Evolutionary conservation across 23 tunicate species (phyloP).

Genomic region (Pegea sp.): DNA sequence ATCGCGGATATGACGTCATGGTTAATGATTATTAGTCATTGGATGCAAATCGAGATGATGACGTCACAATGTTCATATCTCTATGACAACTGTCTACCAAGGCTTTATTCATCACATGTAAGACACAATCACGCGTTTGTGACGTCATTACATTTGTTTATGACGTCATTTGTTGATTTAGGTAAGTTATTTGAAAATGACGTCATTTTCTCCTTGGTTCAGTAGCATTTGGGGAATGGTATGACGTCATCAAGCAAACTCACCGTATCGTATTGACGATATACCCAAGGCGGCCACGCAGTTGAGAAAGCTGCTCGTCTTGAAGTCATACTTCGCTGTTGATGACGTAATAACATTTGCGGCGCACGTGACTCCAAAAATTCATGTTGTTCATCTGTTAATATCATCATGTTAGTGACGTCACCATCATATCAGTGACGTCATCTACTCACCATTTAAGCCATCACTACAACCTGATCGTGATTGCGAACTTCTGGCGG

Average conservation of each 20-base stretch:
- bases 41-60: no score
- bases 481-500: background rate
- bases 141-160: background rate
- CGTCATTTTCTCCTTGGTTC: slow-evolving; percentile 25
- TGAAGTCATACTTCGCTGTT: background rate
- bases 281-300: slow-evolving; percentile 39
- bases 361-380: no score
- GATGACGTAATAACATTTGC: no score
- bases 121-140: background rate
- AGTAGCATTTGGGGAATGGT: slow-evolving; percentile 28
- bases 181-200: slow-evolving; percentile 8
- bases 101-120: slow-evolving; percentile 16
- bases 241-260: slow-evolving; percentile 7
- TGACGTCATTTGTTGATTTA: background rate
- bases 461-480: no score
- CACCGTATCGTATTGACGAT: slow-evolving; percentile 71
- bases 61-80: no score
- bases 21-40: no score
- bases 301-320: slow-evolving; percentile 23
- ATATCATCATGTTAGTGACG: no score
- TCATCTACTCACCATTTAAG: no score
- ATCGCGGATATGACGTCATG: no score
- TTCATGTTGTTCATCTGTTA: no score
- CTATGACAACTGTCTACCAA: slow-evolving; percentile 21
- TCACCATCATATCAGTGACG: no score